These are phyloP conservation scores for Eulacestoma nigropectus DNA, from an alignment of 2,113 vertebrate species.

Conservation along the genomic window DNA sequence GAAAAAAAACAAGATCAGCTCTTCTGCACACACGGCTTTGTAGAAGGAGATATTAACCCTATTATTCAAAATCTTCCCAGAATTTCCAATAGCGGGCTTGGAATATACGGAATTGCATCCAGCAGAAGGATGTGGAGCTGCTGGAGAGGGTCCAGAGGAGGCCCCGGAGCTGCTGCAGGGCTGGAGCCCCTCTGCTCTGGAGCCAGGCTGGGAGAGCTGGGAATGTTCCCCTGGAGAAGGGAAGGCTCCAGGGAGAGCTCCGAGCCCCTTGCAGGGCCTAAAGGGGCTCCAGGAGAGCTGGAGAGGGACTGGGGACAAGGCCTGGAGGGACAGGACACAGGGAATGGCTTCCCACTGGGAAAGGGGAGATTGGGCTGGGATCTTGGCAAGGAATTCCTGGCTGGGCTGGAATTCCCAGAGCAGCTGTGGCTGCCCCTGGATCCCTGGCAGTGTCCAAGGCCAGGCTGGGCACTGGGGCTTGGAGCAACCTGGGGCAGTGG, in stretches of 20 bases:
- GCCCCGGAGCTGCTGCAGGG: no score
- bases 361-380: background rate
- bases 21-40: background rate
- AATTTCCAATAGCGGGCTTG: background rate
- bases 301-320: background rate
- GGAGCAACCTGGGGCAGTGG: fast-evolving
- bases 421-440: background rate
- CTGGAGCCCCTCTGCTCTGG: background rate
- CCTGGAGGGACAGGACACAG: background rate
- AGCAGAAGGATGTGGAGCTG: background rate
- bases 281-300: background rate
- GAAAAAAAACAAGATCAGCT: background rate
- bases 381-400: background rate
- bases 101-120: background rate
- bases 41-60: background rate
- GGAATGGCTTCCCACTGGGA: background rate
- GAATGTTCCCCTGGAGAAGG: background rate
- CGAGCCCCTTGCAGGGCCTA: background rate
- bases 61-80: background rate
- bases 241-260: background rate
- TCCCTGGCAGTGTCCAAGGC: background rate
- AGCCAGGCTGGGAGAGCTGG: background rate
- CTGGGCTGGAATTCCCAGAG: background rate
- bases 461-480: background rate
- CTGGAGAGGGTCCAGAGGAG: background rate